phyloP scores from a whole-genome alignment of 2,113 vertebrate species.

The Hassar affinis region DNA sequence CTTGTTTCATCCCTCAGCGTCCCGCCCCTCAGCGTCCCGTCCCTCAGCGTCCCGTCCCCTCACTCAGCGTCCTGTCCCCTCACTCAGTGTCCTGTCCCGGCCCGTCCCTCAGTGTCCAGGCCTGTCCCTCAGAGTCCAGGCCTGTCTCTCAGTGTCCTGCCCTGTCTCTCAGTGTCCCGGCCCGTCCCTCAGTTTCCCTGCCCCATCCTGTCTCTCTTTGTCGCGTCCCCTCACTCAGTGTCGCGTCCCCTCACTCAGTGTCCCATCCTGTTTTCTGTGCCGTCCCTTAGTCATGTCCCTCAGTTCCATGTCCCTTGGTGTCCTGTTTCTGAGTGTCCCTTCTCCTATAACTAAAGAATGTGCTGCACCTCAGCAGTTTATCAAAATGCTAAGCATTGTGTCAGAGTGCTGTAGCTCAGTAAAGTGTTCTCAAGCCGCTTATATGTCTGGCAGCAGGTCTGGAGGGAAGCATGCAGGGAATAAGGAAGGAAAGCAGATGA shows the following conservation, averaged over 20 bases:
- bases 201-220: too few species aligned
- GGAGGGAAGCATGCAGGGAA: not conserved
- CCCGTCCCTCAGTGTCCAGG: not conserved
- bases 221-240: not conserved
- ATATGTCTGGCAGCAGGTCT: constrained; percentile 34
- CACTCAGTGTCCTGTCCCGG: too few species aligned
- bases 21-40: not conserved
- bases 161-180: not conserved
- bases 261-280: not conserved
- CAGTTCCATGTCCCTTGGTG: not conserved
- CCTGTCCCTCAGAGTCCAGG: not conserved
- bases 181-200: not conserved
- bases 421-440: constrained; percentile 46
- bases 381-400: constrained; percentile 8
- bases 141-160: not conserved
- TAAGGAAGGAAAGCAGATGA: not conserved
- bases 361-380: constrained; percentile 4
- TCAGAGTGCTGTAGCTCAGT: constrained; percentile 42
- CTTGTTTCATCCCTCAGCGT: not conserved
- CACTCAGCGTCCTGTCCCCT: not conserved
- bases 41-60: not conserved
- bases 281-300: not conserved
- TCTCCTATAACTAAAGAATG: constrained; percentile 7
- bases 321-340: constrained; percentile 15
- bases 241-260: not conserved